Evolutionary conservation across 2,888 invertebrate species (phyloP), one percentile per base, ranked within the genome.

Genomic region (Iselma pallidipennis): DNA sequence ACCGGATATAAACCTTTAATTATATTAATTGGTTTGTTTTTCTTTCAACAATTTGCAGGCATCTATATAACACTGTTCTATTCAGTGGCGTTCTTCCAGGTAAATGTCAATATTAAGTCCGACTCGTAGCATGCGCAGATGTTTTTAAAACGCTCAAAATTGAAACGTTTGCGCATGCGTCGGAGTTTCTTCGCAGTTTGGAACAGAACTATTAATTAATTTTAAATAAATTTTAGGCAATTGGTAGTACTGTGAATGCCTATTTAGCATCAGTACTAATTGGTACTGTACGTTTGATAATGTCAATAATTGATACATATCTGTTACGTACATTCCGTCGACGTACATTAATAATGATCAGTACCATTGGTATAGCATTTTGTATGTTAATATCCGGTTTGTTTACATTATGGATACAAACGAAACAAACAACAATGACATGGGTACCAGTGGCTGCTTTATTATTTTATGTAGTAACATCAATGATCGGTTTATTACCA

Each of bases 61-160:
- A 86, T 87, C 66, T 87, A 87, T 69, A 85, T 87, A 6, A 87
- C 86, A 0, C 78, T 87, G 1, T 87, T 87, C 76, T 87, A 86
- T 72, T 86, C 87, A 0, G 85, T 87, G 23, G 84, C 83, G 12
- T 86, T 87, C 77, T 86, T 87, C 69, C 75, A 85, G 76, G 86
- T 85, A 75, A 75, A 74, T 61, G 49, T 2, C 48, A 9, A 16
- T 26, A 3, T 26, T 26, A 26, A 26, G 26, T 6, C 6, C 26
- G 26, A 26, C 4, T 26, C 26, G n/a, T n/a, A 26, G 26, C 6
- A 3, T 26, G 26, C 26, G 26, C 26, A 26, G 25, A 50, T 25
- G 10, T 5, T n/a, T n/a, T n/a, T n/a, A n/a, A n/a, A n/a, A n/a
- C n/a, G n/a, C n/a, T n/a, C n/a, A n/a, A n/a, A n/a, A n/a, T n/a